Evolutionary conservation across 37 sponge, comb jelly and placozoan genomes (phyloP).

Genomic region (Amphimedon queenslandica): DNA sequence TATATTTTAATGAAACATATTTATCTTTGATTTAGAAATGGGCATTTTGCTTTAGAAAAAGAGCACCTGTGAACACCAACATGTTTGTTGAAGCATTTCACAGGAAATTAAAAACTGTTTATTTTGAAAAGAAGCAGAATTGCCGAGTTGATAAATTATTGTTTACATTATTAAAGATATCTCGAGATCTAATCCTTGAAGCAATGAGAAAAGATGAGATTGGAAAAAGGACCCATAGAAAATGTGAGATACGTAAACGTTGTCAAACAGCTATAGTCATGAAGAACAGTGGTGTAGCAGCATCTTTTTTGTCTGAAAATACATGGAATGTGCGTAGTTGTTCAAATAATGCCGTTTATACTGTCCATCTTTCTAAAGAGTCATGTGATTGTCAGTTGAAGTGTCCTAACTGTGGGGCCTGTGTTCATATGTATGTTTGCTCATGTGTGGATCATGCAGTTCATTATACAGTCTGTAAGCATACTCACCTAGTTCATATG

Average conservation of each 20-base stretch:
- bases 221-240: constrained; percentile 33
- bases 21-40: constrained; percentile 23
- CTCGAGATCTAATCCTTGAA: constrained; percentile 61
- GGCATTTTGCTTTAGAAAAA: constrained; percentile 47
- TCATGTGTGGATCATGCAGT: constrained; percentile 16
- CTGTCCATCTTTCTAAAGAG: not conserved
- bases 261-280: constrained; percentile 4
- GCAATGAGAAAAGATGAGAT: constrained; percentile 33
- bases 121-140: constrained; percentile 38
- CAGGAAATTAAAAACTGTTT: constrained; percentile 35
- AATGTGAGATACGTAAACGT: constrained; percentile 12
- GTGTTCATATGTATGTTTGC: constrained; percentile 36
- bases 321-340: not conserved
- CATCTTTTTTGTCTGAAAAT: not conserved
- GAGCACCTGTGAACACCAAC: constrained; percentile 46
- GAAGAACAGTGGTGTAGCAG: not conserved
- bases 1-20: constrained; percentile 44
- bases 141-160: constrained; percentile 37
- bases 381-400: not conserved
- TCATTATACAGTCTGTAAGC: constrained; percentile 35
- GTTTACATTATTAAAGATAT: constrained; percentile 26
- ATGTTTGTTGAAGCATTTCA: constrained; percentile 70
- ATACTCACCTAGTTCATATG: constrained; percentile 33
- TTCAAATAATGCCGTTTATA: not conserved
- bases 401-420: constrained; percentile 18